Base-by-base conservation (phyloP, 2,888 invertebrate genomes). In the Monochamus alternatus region DNA sequence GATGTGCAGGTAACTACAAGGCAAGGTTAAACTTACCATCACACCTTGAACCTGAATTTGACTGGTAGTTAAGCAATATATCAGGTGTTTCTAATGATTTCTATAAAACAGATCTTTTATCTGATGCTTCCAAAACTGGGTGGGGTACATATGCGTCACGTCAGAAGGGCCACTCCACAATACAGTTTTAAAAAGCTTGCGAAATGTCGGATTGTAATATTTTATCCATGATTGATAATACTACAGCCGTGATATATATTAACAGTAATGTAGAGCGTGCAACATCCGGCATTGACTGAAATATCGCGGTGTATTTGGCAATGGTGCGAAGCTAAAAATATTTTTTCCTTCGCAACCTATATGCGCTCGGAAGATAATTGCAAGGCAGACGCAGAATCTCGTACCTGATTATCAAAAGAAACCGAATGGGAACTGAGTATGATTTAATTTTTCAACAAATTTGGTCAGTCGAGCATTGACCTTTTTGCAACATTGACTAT, bases 401-500 rank as follows among this genome's bases (percentile, higher is more conserved):
- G 55, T 31, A 30, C 14, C 3, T 38, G 38, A 0, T 3, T 22
- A 3, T 5, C 22, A 5, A 14, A 32, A 5, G 68, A 68, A 14
- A 68, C 68, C 3, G 68, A 68, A 14, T 68, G 44, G 38, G 43
- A 47, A 10, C 38, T 72, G n/a, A 8, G 9, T 43, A 22, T 22
- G 9, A 5, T 38, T 2, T 3, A 12, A n/a, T 31, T 9, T 72
- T 30, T 64, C 12, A 72, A 65, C 12, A n/a, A n/a, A 2, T 65
- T 72, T 65, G 52, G 64, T 3, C 5, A 10, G n/a, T 55, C 72
- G 9, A 14, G 30, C 22, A 60, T 79, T 44, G 76, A 78, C 38
- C 55, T 79, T n/a, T 79, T 77, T 69, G 68, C 79, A 7, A 52
- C 72, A 4, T 32, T 75, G 62, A 38, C 30, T 78, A 78, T 71